Evolutionary conservation across 2,888 invertebrate species (phyloP).

Genomic region (Himalopsyche kuldschensis): DNA sequence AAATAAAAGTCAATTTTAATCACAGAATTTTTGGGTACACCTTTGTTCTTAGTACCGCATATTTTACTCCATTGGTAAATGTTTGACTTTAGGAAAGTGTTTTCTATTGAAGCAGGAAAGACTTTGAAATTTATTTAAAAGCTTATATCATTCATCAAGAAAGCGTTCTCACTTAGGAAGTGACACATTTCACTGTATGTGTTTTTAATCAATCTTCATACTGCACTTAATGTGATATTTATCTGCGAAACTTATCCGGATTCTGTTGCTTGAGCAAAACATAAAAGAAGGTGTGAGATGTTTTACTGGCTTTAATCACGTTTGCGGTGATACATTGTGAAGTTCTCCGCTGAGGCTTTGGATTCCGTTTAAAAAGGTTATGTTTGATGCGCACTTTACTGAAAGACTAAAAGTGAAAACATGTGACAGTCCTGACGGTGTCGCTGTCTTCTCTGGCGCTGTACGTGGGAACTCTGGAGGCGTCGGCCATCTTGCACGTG

Average conservation of each 20-base stretch:
- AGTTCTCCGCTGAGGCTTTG: background rate
- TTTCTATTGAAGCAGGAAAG: too few relatives aligned
- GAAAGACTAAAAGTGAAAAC: background rate
- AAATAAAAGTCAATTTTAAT: too few relatives aligned
- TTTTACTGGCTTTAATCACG: background rate
- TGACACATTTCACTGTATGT: background rate
- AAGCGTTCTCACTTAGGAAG: background rate
- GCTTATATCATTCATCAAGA: background rate
- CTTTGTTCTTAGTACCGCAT: too few relatives aligned
- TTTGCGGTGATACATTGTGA: background rate
- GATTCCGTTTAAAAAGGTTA: background rate
- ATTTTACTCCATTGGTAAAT: too few relatives aligned
- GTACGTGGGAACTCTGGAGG: slow-evolving; percentile 67
- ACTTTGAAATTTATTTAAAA: too few relatives aligned
- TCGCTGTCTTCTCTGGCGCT: slow-evolving; percentile 68
- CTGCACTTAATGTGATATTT: background rate
- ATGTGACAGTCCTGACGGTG: slow-evolving; percentile 64
- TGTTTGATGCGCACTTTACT: too few relatives aligned
- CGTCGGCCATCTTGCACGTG: slow-evolving; percentile 66
- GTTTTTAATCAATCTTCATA: background rate
- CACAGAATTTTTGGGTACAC: too few relatives aligned
- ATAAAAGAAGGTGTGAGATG: background rate
- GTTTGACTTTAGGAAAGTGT: too few relatives aligned
- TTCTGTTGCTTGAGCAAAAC: background rate
- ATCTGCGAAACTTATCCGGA: background rate